These are phyloP conservation scores for Plagodis pulveraria DNA, from an alignment of 2,888 invertebrate species.

Conservation along the genomic window DNA sequence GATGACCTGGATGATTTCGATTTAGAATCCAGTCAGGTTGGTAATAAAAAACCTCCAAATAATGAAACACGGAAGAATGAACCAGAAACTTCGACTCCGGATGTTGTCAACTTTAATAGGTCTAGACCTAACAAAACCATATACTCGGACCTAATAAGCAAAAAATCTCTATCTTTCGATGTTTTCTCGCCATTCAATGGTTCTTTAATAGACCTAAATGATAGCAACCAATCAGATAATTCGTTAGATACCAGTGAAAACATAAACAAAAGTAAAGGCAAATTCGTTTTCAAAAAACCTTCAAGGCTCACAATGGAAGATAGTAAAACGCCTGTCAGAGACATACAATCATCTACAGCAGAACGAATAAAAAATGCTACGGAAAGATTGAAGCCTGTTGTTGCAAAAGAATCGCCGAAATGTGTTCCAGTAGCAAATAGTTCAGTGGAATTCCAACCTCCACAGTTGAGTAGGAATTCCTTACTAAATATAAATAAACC, in stretches of 20 bases:
- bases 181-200: slow-evolving; percentile 55
- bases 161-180: slow-evolving; percentile 63
- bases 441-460: slow-evolving; percentile 74
- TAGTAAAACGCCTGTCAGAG: slow-evolving; percentile 49
- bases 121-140: slow-evolving; percentile 53
- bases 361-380: slow-evolving; percentile 68
- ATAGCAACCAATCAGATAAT: slow-evolving; percentile 50
- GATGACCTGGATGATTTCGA: slow-evolving; percentile 61
- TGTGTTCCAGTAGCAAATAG: slow-evolving; percentile 58
- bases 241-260: slow-evolving; percentile 46
- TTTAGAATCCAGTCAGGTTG: slow-evolving; percentile 46
- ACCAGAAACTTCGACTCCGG: slow-evolving; percentile 61
- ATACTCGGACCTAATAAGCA: slow-evolving; percentile 55
- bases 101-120: slow-evolving; percentile 48
- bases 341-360: slow-evolving; percentile 65
- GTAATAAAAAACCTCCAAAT: slow-evolving; percentile 34
- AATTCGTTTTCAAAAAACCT: slow-evolving; percentile 76
- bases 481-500: slow-evolving; percentile 54
- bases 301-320: slow-evolving; percentile 56
- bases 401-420: slow-evolving; percentile 51
- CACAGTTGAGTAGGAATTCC: slow-evolving; percentile 58
- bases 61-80: slow-evolving; percentile 4
- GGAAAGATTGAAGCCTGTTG: slow-evolving; percentile 66
- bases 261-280: slow-evolving; percentile 63
- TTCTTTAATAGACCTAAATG: slow-evolving; percentile 45